phyloP scores from a whole-genome alignment of 2,797 vertebrate species.

The Ceyx erithaca region DNA sequence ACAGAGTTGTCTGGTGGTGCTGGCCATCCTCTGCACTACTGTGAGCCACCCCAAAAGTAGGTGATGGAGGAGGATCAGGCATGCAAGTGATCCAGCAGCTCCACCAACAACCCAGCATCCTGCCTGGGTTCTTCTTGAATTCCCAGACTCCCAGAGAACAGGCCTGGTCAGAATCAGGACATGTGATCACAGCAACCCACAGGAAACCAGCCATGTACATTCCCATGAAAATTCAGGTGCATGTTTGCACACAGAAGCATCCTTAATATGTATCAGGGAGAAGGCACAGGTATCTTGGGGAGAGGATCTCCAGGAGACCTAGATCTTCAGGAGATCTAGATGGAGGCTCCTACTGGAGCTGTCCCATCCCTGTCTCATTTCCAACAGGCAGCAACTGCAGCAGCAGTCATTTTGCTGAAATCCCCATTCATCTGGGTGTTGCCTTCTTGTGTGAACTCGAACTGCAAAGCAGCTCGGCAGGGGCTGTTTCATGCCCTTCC shows the following conservation, averaged over 20 bases:
- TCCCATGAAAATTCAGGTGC: not conserved
- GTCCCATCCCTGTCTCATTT: not conserved
- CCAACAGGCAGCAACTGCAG: not conserved
- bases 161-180: not conserved
- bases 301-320: not conserved
- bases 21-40: not conserved
- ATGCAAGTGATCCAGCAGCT: not conserved
- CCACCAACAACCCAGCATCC: not conserved
- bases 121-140: not conserved
- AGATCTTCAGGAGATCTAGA: too few species aligned
- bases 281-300: not conserved
- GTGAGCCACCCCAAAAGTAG: not conserved
- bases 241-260: not conserved
- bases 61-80: not conserved
- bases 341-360: not conserved
- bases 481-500: not conserved
- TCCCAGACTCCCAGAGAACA: not conserved
- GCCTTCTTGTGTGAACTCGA: not conserved
- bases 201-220: accelerated
- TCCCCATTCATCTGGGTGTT: not conserved
- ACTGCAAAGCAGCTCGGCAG: not conserved
- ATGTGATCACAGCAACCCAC: accelerated
- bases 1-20: not conserved
- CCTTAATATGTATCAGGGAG: accelerated
- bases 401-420: not conserved